Evolutionary conservation across 2,113 vertebrate species (phyloP).

Genomic region (Alexandromys fortis): DNA sequence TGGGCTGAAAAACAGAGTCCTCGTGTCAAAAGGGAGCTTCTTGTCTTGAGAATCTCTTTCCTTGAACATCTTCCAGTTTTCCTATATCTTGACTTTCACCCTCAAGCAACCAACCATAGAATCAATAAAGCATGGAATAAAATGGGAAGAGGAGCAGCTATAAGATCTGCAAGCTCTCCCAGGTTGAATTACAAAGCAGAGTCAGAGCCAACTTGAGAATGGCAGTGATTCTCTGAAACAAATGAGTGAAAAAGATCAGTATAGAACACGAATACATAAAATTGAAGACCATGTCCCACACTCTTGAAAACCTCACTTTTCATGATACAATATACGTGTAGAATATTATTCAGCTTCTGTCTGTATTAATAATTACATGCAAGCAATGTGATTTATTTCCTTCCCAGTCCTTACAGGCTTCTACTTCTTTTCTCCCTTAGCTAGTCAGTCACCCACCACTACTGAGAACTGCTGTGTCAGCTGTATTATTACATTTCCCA

Average conservation of each 20-base stretch:
- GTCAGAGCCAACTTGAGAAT: neutral
- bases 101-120: neutral
- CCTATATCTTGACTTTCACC: neutral
- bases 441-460: neutral
- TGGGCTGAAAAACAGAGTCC: neutral
- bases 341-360: neutral
- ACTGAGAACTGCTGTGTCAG: too few species aligned
- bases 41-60: neutral
- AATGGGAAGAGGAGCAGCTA: neutral
- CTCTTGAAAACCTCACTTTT: neutral
- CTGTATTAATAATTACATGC: neutral
- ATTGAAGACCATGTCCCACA: neutral
- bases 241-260: neutral
- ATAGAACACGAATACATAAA: neutral
- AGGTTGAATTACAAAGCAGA: neutral
- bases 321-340: neutral
- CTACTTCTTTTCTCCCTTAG: neutral
- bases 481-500: neutral
- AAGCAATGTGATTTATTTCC: neutral
- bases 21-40: neutral
- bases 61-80: neutral
- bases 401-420: neutral
- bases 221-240: neutral
- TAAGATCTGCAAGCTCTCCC: neutral
- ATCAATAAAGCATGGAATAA: neutral